Evolutionary conservation across 2,113 vertebrate genomes (phyloP), one percentile per base, ranked within the genome.

Genomic region (Hemicordylus capensis): DNA sequence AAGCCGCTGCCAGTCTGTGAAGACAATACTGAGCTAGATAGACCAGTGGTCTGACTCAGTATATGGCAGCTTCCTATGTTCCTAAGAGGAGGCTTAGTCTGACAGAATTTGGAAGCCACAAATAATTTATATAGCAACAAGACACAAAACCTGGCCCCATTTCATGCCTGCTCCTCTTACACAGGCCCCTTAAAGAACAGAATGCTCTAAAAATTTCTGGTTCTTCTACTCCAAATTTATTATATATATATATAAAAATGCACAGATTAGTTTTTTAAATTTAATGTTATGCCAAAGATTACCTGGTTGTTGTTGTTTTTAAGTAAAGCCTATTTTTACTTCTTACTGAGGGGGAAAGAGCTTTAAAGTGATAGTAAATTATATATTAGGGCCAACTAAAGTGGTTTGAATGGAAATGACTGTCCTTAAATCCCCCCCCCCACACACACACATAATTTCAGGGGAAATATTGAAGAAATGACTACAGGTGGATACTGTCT

Each of bases 401-500:
- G 17, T 54, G 31, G 31, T 19, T 63, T 66, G 14, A 48, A 17
- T 24, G 37, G 9, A 80, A 73, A 85, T 69, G 14, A 51, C n/a
- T 72, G 76, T 51, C 20, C n/a, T 26, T 39, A 48, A 28, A 37
- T n/a, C n/a, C n/a, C n/a, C n/a, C 6, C 44, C 26, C 9, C 12
- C 28, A n/a, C 24, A 48, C n/a, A n/a, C n/a, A n/a, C n/a, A 46
- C 42, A 66, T 75, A 66, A 64, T 58, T 51, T 42, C 37, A n/a
- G 82, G 11, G 46, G 31, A 42, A 58, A 61, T 72, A 19, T 22
- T 78, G 64, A 77, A 59, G 39, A 61, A 44, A 26, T 4, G 20
- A 37, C 67, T 61, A 61, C 66, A 72, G 74, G 56, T 72, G 86
- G 75, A 83, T 70, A 72, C 34, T 24, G 56, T 87, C 86, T 87